phyloP scores from a whole-genome alignment of 1,140 invertebrate genomes.

The Drosophila pandora region DNA sequence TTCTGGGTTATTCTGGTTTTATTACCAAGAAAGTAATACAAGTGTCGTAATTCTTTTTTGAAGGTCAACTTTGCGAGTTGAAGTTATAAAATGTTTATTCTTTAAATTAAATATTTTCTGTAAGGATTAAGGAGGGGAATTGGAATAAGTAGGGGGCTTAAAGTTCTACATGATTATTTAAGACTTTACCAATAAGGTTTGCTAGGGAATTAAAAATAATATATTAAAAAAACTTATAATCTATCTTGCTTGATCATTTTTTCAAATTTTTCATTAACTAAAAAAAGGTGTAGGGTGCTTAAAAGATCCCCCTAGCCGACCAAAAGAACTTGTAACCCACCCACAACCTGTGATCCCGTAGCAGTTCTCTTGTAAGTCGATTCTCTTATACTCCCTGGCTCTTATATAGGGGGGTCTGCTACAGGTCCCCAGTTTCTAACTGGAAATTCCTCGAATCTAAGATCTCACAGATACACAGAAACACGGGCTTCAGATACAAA shows the following conservation, averaged over 20 bases:
- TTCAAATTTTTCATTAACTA: too few relatives aligned
- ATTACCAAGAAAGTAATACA: not conserved
- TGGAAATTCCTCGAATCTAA: conserved; percentile 29
- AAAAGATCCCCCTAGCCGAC: not conserved
- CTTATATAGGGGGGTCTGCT: conserved; percentile 27
- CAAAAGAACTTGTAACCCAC: not conserved
- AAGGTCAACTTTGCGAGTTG: not conserved
- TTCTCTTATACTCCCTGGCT: conserved; percentile 19
- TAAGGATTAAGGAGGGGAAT: not conserved
- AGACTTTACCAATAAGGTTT: too few relatives aligned
- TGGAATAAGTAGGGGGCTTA: too few relatives aligned
- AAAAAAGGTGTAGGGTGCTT: not conserved
- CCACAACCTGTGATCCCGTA: conserved; percentile 5
- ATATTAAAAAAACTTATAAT: too few relatives aligned
- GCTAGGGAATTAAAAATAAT: too few relatives aligned
- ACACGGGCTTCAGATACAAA: conserved; percentile 23
- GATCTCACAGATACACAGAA: conserved; percentile 35
- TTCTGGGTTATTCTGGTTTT: not conserved
- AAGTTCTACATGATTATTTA: too few relatives aligned
- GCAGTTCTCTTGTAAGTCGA: not conserved
- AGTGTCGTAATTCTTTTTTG: not conserved
- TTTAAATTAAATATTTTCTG: not conserved
- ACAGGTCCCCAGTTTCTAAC: conserved; percentile 37
- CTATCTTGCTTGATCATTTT: too few relatives aligned
- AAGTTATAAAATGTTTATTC: not conserved